Base-by-base conservation (phyloP, 2,888 invertebrate species). In the Phorcus lineatus region DNA sequence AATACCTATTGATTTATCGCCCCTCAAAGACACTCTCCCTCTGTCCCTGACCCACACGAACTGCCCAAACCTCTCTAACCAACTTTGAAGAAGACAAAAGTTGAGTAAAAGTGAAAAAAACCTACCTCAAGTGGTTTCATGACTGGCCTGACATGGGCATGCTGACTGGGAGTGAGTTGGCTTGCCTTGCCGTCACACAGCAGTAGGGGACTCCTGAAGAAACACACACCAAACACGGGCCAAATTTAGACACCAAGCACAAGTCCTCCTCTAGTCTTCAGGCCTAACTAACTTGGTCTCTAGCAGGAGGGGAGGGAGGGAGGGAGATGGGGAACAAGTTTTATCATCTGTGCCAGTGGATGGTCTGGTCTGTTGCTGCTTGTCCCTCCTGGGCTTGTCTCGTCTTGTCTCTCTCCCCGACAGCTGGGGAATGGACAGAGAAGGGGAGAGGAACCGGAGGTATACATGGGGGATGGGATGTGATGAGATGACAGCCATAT, bases 61-160 rank as follows among this genome's bases (percentile, higher is more conserved):
- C 57, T n/a, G n/a, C 52, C 24, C 19, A 57, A 52, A 19, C 54
- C 47, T 52, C 22, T 67, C 54, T 36, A 74, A 54, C 47, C 28
- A 67, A 36, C 54, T 74, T 70, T 57, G 28, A 47, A 74, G 22
- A 36, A 24, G 52, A 19, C 54, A 36, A 57, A 36, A 67, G 31
- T 66, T 54, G 53, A n/a, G 53, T 40, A 62, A 67, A 80, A 66
- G 67, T 76, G 78, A 77, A 31, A 66, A 24, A 75, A 31, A 81
- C 81, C 82, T 84, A 85, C 85, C 85, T 85, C 85, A 57, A 85
- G 80, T 67, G 85, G 85, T 81, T 85, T 85, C 85, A 85, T 85
- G 77, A 66, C 79, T 74, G 70, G 78, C 55, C 80, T 82, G 80
- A 78, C 80, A 79, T 77, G 57, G 70, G 80, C 83, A 81, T 78